Conservation (phyloP, 2,797 vertebrate species). For the Enteromius anoplus region DNA sequence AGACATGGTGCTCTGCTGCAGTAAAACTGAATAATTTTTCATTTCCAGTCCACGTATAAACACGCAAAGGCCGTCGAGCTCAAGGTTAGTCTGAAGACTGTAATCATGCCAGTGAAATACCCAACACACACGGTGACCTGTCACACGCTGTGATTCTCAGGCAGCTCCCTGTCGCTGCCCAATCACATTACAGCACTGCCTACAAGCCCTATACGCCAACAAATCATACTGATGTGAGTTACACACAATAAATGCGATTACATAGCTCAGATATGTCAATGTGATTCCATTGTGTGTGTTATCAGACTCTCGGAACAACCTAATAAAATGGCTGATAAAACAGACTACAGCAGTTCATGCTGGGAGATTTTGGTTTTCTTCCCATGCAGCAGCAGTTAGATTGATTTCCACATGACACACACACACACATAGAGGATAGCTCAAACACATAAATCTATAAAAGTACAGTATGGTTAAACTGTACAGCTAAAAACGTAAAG, state of each 20-base stretch:
- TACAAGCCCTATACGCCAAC: conserved; percentile 19
- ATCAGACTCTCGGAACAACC: conserved; percentile 16
- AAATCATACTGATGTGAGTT: conserved; percentile 42
- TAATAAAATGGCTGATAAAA: conserved; percentile 39
- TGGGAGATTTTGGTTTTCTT: conserved; percentile 4
- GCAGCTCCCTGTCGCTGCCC: conserved; percentile 19
- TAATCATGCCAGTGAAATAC: conserved; percentile 29
- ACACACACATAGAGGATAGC: background rate
- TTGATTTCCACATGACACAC: conserved; percentile 15
- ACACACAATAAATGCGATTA: conserved; percentile 39
- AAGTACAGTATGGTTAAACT: background rate
- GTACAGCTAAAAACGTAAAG: background rate
- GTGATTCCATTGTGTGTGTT: conserved; percentile 4
- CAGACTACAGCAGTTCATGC: background rate
- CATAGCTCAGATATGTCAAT: conserved; percentile 34
- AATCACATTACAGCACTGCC: conserved; percentile 41
- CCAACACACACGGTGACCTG: conserved; percentile 15
- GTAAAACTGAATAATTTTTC: conserved; percentile 57
- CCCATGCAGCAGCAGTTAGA: background rate
- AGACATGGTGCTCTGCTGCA: background rate
- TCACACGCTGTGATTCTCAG: conserved; percentile 15
- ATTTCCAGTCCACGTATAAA: conserved; percentile 30
- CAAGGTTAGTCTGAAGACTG: conserved; percentile 66
- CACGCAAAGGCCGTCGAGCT: conserved; percentile 36
- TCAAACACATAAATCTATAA: background rate